A percentile compares a stretch with the other conserved stretches of the same genome.
Evolutionary conservation across 2,113 vertebrate genomes (phyloP).

Genomic region (Tichodroma muraria): DNA sequence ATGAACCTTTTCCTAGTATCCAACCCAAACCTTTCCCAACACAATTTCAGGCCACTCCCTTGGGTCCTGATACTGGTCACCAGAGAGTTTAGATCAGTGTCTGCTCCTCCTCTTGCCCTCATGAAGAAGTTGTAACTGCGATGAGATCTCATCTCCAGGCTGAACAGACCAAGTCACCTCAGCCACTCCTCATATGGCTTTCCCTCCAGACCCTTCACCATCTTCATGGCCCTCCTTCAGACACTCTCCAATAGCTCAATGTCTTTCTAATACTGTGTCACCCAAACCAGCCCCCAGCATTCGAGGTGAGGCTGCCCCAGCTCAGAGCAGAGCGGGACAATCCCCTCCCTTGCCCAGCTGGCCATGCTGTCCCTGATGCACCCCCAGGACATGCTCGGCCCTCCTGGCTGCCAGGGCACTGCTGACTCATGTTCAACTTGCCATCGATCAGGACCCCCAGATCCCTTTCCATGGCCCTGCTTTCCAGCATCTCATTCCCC

Average conservation of each 20-base stretch:
- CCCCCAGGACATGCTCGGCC: rapidly evolving
- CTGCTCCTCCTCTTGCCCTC: background rate
- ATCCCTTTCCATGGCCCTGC: background rate
- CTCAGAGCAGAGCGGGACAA: background rate
- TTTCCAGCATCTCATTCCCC: background rate
- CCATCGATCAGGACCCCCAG: background rate
- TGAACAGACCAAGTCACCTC: background rate
- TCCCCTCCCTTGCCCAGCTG: rapidly evolving
- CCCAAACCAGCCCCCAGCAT: background rate
- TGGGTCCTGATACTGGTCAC: background rate
- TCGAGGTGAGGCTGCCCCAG: rapidly evolving
- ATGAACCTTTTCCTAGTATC: background rate
- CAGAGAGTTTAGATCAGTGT: no score
- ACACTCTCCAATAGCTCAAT: background rate
- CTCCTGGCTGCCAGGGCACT: background rate
- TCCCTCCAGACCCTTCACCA: background rate
- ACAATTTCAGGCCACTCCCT: background rate
- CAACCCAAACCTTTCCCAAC: background rate
- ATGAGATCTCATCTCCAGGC: rapidly evolving
- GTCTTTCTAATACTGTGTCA: rapidly evolving
- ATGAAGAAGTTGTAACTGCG: rapidly evolving
- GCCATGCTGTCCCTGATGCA: background rate
- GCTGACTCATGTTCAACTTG: background rate
- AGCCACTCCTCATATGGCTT: background rate
- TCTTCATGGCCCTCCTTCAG: background rate